Evolutionary conservation across 2,113 vertebrate species (phyloP).

Genomic region (Hyperoodon ampullatus): DNA sequence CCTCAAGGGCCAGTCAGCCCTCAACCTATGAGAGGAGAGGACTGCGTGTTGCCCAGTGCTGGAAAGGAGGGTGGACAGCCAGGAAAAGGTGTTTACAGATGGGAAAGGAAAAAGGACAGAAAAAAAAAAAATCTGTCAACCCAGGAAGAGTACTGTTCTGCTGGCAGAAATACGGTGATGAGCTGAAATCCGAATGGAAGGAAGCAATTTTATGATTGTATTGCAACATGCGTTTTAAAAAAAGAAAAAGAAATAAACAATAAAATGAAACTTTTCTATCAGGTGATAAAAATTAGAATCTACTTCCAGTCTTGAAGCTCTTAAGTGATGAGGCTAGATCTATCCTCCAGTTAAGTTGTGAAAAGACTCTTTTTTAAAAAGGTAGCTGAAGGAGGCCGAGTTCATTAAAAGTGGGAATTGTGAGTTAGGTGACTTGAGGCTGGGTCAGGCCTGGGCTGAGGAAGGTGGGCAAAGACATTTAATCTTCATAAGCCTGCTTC

Average conservation of each 20-base stretch:
- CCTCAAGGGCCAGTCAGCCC: not conserved
- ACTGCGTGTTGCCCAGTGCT: too few relatives aligned
- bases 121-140: not conserved
- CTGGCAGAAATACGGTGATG: not conserved
- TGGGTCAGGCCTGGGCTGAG: not conserved
- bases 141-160: not conserved
- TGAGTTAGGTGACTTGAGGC: not conserved
- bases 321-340: not conserved
- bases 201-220: not conserved
- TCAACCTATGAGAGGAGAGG: fast-evolving
- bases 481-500: not conserved
- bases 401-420: not conserved
- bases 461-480: not conserved
- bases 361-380: not conserved
- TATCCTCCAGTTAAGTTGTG: not conserved
- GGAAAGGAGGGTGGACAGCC: not conserved
- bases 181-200: not conserved
- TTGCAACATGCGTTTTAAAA: not conserved
- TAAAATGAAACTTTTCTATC: not conserved
- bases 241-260: not conserved
- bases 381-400: not conserved
- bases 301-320: not conserved
- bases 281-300: not conserved
- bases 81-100: not conserved
- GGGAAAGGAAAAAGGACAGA: not conserved